Evolutionary conservation across 2,888 invertebrate species (phyloP), one percentile per base, ranked within the genome.

Genomic region (Cephonodes hylas): DNA sequence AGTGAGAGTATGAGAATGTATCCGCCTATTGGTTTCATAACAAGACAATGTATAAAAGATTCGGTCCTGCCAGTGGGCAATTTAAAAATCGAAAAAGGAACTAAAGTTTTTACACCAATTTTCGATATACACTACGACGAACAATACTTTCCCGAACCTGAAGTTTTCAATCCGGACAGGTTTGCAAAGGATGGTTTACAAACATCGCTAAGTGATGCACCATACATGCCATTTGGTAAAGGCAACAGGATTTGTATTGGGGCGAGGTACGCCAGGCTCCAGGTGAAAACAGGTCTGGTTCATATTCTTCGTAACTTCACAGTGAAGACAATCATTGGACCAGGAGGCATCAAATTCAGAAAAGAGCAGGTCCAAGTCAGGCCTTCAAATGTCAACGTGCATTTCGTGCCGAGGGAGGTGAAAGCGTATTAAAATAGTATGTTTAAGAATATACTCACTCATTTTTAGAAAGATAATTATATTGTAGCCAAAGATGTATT

Each of bases 181-280:
- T 88, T 87, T 69, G 64, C 73, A 5, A 70, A 75, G 0, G 80
- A 82, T 42, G 62, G 65, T 1, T 72, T 73, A 34, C 65, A 45
- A 23, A 27, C 25, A 13, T 44, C 25, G 10, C 23, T 79, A 0
- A 76, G 66, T 48, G 83, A 84, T 22, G 68, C 74, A 27, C 75
- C 78, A 0, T 93, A 84, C 61, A 70, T 89, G 71, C 90, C 93
- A 0, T 93, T 93, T 66, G 93, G 93, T 0, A 86, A 79, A 70
- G 93, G 93, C 0, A 83, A 84, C 3, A 76, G 93, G 42, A 74
- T 81, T 20, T 93, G 93, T 64, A 84, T 93, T 2, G 93, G 93
- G 64, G 71, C 75, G 64, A 78, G 84, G 62, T 84, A 79, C 60
- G 84, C 85, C 0, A 71, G 70, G 8, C 61, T 85, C 6, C 87